A percentile compares a stretch with the other conserved stretches of the same genome.
phyloP scores from a whole-genome alignment of 2,888 invertebrate genomes.

The Netelia melanura region DNA sequence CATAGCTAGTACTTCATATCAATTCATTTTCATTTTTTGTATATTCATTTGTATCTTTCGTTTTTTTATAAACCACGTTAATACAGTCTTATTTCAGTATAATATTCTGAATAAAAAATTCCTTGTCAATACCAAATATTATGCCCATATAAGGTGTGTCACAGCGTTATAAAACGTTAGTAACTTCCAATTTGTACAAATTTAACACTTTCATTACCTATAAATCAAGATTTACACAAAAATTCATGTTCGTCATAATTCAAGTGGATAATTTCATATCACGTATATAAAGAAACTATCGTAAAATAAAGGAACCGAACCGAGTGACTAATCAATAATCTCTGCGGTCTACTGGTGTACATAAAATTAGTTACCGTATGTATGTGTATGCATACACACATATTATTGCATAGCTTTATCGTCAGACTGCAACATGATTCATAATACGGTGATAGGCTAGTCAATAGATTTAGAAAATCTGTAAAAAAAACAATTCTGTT shows the following conservation, averaged over 20 bases:
- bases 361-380: conserved; percentile 34
- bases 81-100: conserved; percentile 42
- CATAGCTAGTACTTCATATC: conserved; percentile 4
- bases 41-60: conserved; percentile 46
- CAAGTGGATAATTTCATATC: conserved; percentile 27
- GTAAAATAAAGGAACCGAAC: conserved; percentile 49
- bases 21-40: conserved; percentile 24
- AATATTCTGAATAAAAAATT: conserved; percentile 40
- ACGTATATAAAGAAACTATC: conserved; percentile 22
- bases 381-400: conserved; percentile 39
- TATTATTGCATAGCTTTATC: conserved; percentile 58
- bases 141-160: conserved; percentile 21
- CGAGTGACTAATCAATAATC: conserved; percentile 56
- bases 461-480: conserved; percentile 38
- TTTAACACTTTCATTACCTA: conserved; percentile 39
- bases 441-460: conserved; percentile 35
- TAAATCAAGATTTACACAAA: conserved; percentile 39
- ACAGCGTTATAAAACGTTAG: background rate
- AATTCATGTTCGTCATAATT: background rate
- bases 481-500: conserved; percentile 17
- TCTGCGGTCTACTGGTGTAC: conserved; percentile 30
- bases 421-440: conserved; percentile 45
- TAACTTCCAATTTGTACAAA: conserved; percentile 60
- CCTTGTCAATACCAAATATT: conserved; percentile 43
- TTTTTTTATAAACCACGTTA: conserved; percentile 34